Base-by-base conservation (phyloP, 2,113 vertebrate species). In the Conger conger region DNA sequence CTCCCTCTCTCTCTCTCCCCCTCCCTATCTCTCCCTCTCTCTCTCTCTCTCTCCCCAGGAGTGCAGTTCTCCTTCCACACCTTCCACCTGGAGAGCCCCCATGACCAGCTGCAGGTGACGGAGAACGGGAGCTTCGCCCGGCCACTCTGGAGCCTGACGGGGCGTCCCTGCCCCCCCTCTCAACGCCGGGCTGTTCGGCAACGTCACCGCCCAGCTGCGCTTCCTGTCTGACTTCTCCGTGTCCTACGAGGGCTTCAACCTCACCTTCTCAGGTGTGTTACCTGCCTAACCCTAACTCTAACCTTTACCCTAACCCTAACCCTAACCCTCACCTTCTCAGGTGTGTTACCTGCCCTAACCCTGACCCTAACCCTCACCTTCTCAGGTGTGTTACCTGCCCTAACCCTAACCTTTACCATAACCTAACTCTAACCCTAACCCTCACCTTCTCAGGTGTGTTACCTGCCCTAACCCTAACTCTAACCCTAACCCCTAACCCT, bases 141-240 rank as follows among this genome's bases (percentile, higher is more conserved):
- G 83, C 95, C 95, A 2, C 89, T 95, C 80, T 93, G 93, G 53
- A 93, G 94, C 30, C 95, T 95, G 86, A 95, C 95, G 0, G 95
- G 79, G 91, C 93, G 1, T 94, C 95, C 84, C 91, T 89, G 76
- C 95, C 94, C 15, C 85, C 0, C 83, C 89, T 16, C 90, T 95
- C 81, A 95, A 94, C 50, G 95, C 94, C 2, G 95, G 95, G 36
- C 92, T 95, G 54, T 95, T 93, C 54, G 95, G 95, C 18, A 94
- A 95, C 93, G 95, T 94, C 92, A 94, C 91, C 91, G 94, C 95
- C 37, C 94, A 95, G 90, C 93, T 95, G 16, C 93, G 95, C 87
- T 95, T 95, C 93, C 95, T 95, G 89, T 95, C 95, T 1, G 95
- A 95, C 89, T 95, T 95, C 90, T 95, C 95, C 86, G 95, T 95